Evolutionary conservation across 2,113 vertebrate genomes (phyloP), one percentile per base, ranked within the genome.

Genomic region (Agapornis roseicollis): DNA sequence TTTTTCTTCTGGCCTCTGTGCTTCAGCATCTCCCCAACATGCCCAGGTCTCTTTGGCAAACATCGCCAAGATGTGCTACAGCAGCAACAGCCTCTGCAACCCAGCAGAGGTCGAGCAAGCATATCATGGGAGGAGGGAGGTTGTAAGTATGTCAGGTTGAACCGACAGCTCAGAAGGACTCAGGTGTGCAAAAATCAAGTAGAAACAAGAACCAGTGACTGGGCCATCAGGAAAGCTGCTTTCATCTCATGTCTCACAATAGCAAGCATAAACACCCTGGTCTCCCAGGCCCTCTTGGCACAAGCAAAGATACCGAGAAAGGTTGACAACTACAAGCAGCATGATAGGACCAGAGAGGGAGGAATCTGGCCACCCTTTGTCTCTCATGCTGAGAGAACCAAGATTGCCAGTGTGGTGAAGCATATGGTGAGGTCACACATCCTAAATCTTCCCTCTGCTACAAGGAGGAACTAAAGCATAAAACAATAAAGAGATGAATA

Each of bases 61-160:
- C 69, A 77, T 4, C 66, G 31, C 76, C 12, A 7, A n/a, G 35
- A n/a, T 4, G 10, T 7, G 18, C 29, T 37, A 58, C 63, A 53
- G 55, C 50, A 46, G 37, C 20, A 1, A 27, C 42, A 52, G 58
- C 46, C 41, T 66, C 58, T 52, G 6, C 1, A 2, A 58, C 39
- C 39, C 3, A 2, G 16, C 0, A 3, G 22, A 52, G 29, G 33
- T n/a, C 35, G 60, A 29, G n/a, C 9, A 9, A 46, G 56, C 5
- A 0, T 3, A 9, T 4, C 27, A 9, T 0, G 1, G 47, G 56
- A 37, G 28, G 17, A n/a, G 28, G 41, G 9, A 20, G 46, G 80
- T 2, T 39, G 33, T 10, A 24, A 56, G 55, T 7, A 5, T 0
- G 20, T 58, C 1, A 3, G 41, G 49, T 2, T 44, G 61, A 64